Base-by-base conservation (phyloP, 2,888 invertebrate genomes). In the Hypselothyrea guttata region DNA sequence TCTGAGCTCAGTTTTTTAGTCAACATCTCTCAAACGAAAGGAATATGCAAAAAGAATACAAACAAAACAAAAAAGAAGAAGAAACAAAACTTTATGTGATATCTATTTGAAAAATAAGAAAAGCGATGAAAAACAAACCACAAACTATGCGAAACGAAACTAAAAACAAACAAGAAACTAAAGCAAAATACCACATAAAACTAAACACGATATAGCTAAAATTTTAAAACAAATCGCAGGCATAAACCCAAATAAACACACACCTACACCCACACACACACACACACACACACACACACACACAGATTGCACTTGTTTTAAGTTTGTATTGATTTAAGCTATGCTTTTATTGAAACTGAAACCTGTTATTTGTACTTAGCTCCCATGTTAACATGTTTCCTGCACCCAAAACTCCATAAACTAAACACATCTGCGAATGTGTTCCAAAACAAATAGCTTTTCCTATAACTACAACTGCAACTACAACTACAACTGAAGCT, bases 91-190 rank as follows among this genome's bases (percentile, higher is more conserved):
- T 69, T 71, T 67, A 72, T 75, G 75, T 73, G 67, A 82, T 84
- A 73, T 73, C 71, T 77, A 75, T 77, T 74, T 68, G 71, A 86
- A 84, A 84, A 78, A 82, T 78, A 77, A 81, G 57, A n/a, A n/a
- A n/a, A n/a, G n/a, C n/a, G n/a, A n/a, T 63, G 65, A 75, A 77
- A 44, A 53, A 13, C 16, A 48, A 48, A 51, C 38, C 35, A 13
- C 16, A 48, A 55, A 48, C 18, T 38, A 22, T 5, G 40, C 38
- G 46, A 38, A 34, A 15, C n/a, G 9, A 51, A 34, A 47, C 47
- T 27, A 34, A 47, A n/a, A 22, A 33, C 31, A n/a, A 13, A 33
- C 8, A n/a, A 1, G 12, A 37, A 34, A 34, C 33, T 15, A 28
- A 48, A 34, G 13, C 27, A 31, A 41, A 16, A 12, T n/a, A n/a